Evolutionary conservation across 2,888 invertebrate species (phyloP), one percentile per base, ranked within the genome.

Genomic region (Lissocephala sabroskyi): DNA sequence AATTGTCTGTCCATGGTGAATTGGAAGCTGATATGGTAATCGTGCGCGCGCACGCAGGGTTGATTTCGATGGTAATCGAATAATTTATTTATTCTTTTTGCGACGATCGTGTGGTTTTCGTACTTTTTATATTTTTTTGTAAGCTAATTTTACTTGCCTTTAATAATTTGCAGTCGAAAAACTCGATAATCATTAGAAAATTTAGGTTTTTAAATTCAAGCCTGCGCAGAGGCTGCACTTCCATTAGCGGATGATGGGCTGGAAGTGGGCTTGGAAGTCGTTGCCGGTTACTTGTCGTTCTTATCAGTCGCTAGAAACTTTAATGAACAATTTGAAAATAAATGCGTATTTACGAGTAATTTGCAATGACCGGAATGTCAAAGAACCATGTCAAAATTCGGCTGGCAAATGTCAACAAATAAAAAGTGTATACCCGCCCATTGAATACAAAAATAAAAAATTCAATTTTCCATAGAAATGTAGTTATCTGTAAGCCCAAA

Each of bases 1-100:
- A 51, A 45, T 48, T 52, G 33, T 35, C 11, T 18, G 17, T 10
- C 37, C 32, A 52, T 64, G 67, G 67, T 66, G 66, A 64, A 65
- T 51, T 65, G 60, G 65, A 65, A 57, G 29, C 40, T 1, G 5
- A 44, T 9, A 41, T 51, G 46, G 54, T 47, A 57, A 5, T 10
- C 11, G 2, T 42, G 47, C 45, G 60, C 32, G 53, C 63, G 61
- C 65, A 64, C 28, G 43, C 30, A 16, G 6, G 7, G 7, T 14
- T 33, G 5, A 30, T 61, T 29, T 54, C 65, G 66, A 62, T 64
- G 54, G 32, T 33, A 19, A 13, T 33, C 13, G 35, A 18, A n/a
- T n/a, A n/a, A 3, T 26, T 45, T 42, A 28, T n/a, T 56, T 45
- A 32, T 10, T 32, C 2, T 32, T 32, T 32, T 32, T 32, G 6